Conservation (phyloP, 2,113 vertebrate genomes). For the Poeciliopsis turrubarensis region DNA sequence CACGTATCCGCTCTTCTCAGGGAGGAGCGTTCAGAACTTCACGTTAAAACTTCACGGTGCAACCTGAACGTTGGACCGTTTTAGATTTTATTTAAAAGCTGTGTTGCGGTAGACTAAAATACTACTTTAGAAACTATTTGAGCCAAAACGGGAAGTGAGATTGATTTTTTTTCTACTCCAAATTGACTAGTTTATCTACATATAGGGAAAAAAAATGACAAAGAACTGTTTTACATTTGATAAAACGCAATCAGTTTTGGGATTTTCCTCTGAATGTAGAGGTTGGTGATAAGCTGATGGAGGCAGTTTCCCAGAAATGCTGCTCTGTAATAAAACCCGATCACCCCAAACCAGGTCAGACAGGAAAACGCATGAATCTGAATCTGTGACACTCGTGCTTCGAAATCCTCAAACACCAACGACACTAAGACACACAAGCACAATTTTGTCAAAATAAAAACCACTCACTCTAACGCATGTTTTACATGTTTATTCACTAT, state of each 20-base stretch:
- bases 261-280: not conserved
- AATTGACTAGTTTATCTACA: not conserved
- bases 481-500: slow-evolving; percentile 84
- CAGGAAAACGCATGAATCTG: slow-evolving; percentile 4
- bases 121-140: not conserved
- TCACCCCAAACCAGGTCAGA: slow-evolving; percentile 15
- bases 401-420: not conserved
- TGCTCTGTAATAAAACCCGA: slow-evolving; percentile 27
- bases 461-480: slow-evolving; percentile 23
- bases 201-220: not conserved
- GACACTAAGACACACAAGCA: not conserved
- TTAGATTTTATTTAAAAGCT: not conserved
- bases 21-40: slow-evolving; percentile 19
- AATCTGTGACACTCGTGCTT: not conserved
- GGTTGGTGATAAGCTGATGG: slow-evolving; percentile 14
- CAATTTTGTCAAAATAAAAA: slow-evolving; percentile 4
- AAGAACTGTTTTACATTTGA: not conserved
- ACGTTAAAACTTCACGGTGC: not conserved
- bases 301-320: slow-evolving; percentile 34
- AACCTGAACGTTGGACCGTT: not conserved
- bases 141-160: slow-evolving; percentile 12
- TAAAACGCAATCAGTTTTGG: not conserved
- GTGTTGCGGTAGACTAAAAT: not conserved
- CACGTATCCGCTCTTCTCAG: slow-evolving; percentile 41
- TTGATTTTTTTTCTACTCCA: not conserved